Base-by-base conservation (phyloP, 2,797 vertebrate species). In the Centroberyx gerrardi region DNA sequence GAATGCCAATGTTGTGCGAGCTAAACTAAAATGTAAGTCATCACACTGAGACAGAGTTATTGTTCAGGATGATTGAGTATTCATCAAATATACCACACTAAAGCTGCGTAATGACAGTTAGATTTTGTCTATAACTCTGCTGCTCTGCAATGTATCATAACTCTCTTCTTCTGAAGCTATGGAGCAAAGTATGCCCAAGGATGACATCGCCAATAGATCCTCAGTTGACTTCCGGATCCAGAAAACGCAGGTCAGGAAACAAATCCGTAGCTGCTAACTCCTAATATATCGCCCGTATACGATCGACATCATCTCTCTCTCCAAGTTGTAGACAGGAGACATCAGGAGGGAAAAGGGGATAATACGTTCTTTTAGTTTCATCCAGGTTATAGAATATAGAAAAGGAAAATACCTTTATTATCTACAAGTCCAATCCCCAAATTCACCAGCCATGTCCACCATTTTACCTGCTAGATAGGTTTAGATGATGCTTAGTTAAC, bases 141-240 rank as follows among this genome's bases (percentile, higher is more conserved):
- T 27, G 27, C 17, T 52, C 8, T 73, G 15, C 76, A 22, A 78
- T 9, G 4, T 8, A 28, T 61, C 14, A 4, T 53, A 6, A 61
- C 59, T 73, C 2, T 81, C 10, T 82, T 38, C 2, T 28, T 59
- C 31, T 72, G 66, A 69, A 99, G 98, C 94, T 60, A 97, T 99
- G 77, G 96, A 97, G 78, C 96, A 97, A 73, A 96, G 87, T 27
- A 92, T 97, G 79, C 94, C 94, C 40, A 94, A 96, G 78, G 96
- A 97, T 0, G 97, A 97, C 4, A 90, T 75, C 4, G 86, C 86
- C 0, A 96, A 90, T 87, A 90, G 94, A 48, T 88, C 94, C 0
- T 97, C 97, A 0, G 96, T 97, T 60, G 96, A 97, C 80, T 90
- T 96, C 66, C 95, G 98, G 87, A 98, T 99, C 88, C 97, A 98